Evolutionary conservation across 2,113 vertebrate genomes (phyloP), one percentile per base, ranked within the genome.

Genomic region (Osmerus mordax): DNA sequence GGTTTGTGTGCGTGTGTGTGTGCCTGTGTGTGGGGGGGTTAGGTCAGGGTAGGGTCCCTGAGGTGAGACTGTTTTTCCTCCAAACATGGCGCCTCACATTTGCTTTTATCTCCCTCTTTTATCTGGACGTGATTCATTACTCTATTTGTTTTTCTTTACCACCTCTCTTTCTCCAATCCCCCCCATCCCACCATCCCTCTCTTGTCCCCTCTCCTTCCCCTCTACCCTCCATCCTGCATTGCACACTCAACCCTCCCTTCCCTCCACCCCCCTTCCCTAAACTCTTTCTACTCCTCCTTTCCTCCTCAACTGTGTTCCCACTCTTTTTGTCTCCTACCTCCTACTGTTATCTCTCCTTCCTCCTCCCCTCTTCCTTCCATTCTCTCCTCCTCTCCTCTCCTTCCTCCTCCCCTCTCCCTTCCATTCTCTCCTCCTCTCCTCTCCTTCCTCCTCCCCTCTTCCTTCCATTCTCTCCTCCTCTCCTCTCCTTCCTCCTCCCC

Each of bases 51-150:
- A 21, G 60, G 69, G 68, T 84, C 77, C 80, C 71, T 67, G 73
- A 81, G 54, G 70, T 85, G 68, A 65, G 76, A 68, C 78, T 84
- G 82, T 84, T 83, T 78, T 87, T 76, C 66, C 77, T 87, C 78
- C 16, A 83, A 85, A 81, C 77, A 81, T 74, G 74, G 75, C 62
- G 52, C 66, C 21, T 77, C 71, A 71, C 77, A 16, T 77, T 6
- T 71, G 69, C 67, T 84, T 85, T 79, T 73, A 81, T 81, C 83
- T 82, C 21, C 25, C 32, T 78, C 78, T 62, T 83, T 83, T 69
- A 86, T 85, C 77, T 83, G 73, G 75, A 66, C 58, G 63, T 87
- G 75, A 84, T 83, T 70, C 77, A 76, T 68, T 56, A 54, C 69
- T 69, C 53, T 73, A 25, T 67, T 82, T 81, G 76, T 74, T 79